Percentiles rank a stretch among this genome's conserved stretches.
phyloP scores from a whole-genome alignment of 2,113 vertebrate species.

The Agapornis roseicollis region DNA sequence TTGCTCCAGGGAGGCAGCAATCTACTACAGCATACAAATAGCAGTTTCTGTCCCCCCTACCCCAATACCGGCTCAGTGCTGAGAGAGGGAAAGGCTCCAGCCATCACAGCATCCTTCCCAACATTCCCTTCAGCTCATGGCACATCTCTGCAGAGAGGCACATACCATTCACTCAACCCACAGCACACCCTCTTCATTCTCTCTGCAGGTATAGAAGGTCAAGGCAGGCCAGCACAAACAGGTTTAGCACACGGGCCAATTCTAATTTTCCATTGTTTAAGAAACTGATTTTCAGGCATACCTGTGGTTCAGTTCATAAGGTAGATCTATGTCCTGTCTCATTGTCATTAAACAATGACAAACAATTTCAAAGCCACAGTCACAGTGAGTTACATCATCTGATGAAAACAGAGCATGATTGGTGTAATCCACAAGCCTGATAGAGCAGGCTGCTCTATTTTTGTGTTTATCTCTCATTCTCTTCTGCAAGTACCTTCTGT shows the following conservation, averaged over 20 bases:
- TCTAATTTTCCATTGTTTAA: neutral
- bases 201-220: neutral
- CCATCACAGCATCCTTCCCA: neutral
- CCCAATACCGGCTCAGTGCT: neutral
- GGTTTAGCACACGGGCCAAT: neutral
- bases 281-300: neutral
- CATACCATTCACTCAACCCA: neutral
- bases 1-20: neutral
- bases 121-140: neutral
- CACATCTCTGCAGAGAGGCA: neutral
- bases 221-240: neutral
- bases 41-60: fast-evolving
- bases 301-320: neutral
- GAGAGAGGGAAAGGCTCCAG: neutral
- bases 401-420: neutral
- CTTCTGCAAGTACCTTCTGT: neutral
- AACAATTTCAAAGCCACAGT: neutral
- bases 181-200: neutral
- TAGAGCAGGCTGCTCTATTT: neutral
- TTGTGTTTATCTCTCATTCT: neutral
- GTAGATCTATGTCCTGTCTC: neutral
- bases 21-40: neutral
- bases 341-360: neutral
- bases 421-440: neutral
- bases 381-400: neutral